Evolutionary conservation across 2,113 vertebrate genomes (phyloP).

Genomic region (Tenrec ecaudatus): DNA sequence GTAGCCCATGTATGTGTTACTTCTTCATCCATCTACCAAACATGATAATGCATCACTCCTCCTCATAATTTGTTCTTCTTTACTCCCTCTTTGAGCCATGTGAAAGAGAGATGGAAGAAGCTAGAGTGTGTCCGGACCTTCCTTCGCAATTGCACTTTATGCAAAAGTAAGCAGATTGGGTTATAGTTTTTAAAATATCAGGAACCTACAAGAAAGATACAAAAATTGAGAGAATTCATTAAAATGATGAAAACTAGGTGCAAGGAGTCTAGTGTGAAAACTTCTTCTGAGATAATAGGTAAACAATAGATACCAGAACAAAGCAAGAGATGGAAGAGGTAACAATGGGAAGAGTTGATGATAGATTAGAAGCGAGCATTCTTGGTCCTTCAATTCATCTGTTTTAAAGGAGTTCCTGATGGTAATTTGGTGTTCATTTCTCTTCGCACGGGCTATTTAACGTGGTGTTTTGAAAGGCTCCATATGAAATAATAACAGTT

Average conservation of each 20-base stretch:
- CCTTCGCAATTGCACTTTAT: not conserved
- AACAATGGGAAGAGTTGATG: not conserved
- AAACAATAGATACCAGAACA: not conserved
- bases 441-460: conserved; percentile 63
- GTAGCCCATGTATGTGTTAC: not conserved
- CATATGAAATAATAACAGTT: conserved; percentile 57
- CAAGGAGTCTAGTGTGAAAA: not conserved
- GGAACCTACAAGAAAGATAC: not conserved
- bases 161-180: not conserved
- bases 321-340: not conserved
- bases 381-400: not conserved
- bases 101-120: not conserved
- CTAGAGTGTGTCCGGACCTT: not conserved
- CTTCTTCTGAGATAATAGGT: not conserved
- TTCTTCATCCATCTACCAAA: not conserved
- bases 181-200: conserved; percentile 47
- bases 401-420: conserved; percentile 41
- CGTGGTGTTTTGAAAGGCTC: conserved; percentile 64
- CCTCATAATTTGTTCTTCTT: not conserved
- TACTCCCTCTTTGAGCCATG: not conserved
- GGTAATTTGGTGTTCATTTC: conserved; percentile 64
- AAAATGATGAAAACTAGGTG: not conserved
- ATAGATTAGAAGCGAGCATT: not conserved
- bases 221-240: not conserved
- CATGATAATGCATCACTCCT: not conserved